Percentiles rank a stretch among this genome's conserved stretches.
Evolutionary conservation across 2,113 vertebrate genomes (phyloP).

Genomic region (Motacilla alba): DNA sequence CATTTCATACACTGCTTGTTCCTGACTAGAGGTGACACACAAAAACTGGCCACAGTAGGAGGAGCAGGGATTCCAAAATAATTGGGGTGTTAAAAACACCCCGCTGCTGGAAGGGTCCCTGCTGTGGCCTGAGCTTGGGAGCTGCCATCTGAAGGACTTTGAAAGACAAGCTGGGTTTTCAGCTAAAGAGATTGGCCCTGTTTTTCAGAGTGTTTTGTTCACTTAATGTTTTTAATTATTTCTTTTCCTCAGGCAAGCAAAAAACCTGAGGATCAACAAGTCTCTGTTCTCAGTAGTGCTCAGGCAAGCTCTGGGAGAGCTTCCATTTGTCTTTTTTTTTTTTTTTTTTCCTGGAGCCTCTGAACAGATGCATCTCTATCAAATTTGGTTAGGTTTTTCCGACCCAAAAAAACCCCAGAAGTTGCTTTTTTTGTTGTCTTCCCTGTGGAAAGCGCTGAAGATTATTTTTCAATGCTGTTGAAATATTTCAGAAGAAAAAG

Average conservation of each 20-base stretch:
- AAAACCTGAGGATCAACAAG: constrained; percentile 62
- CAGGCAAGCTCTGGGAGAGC: not conserved
- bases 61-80: not conserved
- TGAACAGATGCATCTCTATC: constrained; percentile 35
- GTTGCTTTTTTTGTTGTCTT: not conserved
- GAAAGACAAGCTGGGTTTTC: not conserved
- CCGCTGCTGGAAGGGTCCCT: not conserved
- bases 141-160: not conserved
- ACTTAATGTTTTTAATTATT: constrained; percentile 67
- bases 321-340: constrained; percentile 23
- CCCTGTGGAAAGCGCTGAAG: not conserved
- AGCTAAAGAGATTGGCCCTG: not conserved
- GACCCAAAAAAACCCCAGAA: not conserved
- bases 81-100: not conserved
- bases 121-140: not conserved
- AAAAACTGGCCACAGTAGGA: not conserved
- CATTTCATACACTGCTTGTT: not conserved
- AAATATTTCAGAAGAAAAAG: constrained; percentile 3
- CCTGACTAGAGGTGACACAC: not conserved
- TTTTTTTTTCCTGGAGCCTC: not conserved
- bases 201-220: constrained; percentile 26
- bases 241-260: constrained; percentile 48
- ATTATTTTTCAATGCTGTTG: constrained; percentile 13
- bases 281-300: constrained; percentile 56
- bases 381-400: constrained; percentile 22